phyloP scores from a whole-genome alignment of 2,113 vertebrate genomes.

The Eublepharis macularius region DNA sequence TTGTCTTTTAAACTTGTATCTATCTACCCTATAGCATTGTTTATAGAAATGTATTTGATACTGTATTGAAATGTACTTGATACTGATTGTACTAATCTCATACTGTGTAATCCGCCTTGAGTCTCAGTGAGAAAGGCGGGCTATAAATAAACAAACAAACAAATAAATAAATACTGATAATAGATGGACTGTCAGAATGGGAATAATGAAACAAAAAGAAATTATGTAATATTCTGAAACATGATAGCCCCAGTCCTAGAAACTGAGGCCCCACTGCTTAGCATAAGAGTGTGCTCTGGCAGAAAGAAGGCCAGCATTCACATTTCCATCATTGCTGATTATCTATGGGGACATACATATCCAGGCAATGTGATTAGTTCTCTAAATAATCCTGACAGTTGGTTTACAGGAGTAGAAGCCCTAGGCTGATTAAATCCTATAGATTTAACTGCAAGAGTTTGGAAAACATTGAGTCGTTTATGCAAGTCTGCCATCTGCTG shows the following conservation, averaged over 20 bases:
- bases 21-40: too few relatives aligned
- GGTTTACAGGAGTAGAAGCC: slow-evolving; percentile 23
- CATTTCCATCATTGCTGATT: neutral
- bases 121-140: too few relatives aligned
- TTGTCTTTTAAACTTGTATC: too few relatives aligned
- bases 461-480: slow-evolving; percentile 51
- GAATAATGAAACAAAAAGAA: neutral
- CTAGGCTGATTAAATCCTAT: neutral
- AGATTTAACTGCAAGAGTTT: slow-evolving; percentile 33
- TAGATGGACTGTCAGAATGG: neutral
- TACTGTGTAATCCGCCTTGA: too few relatives aligned
- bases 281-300: neutral
- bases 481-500: slow-evolving; percentile 76
- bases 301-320: neutral
- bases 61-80: too few relatives aligned
- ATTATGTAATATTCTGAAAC: neutral
- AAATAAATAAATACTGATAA: neutral
- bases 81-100: too few relatives aligned
- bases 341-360: neutral
- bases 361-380: neutral
- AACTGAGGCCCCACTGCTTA: neutral
- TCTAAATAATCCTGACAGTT: slow-evolving; percentile 4
- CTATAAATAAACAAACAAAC: too few relatives aligned
- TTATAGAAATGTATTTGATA: too few relatives aligned
- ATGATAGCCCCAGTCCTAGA: neutral